Evolutionary conservation across 2,113 vertebrate species (phyloP), one percentile per base, ranked within the genome.

Genomic region (Ictidomys tridecemlineatus): DNA sequence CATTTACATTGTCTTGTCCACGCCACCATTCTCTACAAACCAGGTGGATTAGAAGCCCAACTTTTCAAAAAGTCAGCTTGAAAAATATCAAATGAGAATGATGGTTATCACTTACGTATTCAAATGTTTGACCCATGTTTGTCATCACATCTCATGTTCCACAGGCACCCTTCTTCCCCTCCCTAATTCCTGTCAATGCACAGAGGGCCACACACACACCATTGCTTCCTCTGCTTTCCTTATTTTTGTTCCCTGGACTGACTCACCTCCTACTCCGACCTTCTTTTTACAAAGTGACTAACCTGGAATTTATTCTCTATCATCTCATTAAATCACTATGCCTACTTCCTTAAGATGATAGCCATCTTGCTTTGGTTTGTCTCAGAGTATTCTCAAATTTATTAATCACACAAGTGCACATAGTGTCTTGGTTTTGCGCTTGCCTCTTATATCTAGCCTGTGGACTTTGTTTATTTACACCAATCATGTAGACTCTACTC

Each of bases 111-210:
- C 5, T 70, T 67, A 16, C 0, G 22, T 28, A 53, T 18, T 45
- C 76, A 51, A 34, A 48, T 51, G 18, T 83, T 65, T 73, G 28
- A 76, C 42, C 53, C 11, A 18, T 2, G 11, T 18, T 39, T 85
- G 56, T 56, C 16, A 3, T 20, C 22, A 32, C 9, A 10, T 51
- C 16, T 56, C 10, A 30, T 0, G 13, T 37, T 28, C 18, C 48
- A 14, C 2, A 24, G 67, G 2, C 17, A 13, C 28, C n/a, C 24
- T 22, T 42, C 28, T 4, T 42, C 10, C 5, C 16, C 0, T 4
- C 2, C 0, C 20, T 53, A 26, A 0, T 30, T 26, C 39, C 42
- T 6, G 42, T 39, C 34, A 4, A 32, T 0, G 5, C 30, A 37
- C 0, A 13, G 39, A 96, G 2, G 34, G 22, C 13, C 8, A 4